Base-by-base conservation (phyloP, 2,797 vertebrate genomes). In the Oryzias dopingdopingensis region DNA sequence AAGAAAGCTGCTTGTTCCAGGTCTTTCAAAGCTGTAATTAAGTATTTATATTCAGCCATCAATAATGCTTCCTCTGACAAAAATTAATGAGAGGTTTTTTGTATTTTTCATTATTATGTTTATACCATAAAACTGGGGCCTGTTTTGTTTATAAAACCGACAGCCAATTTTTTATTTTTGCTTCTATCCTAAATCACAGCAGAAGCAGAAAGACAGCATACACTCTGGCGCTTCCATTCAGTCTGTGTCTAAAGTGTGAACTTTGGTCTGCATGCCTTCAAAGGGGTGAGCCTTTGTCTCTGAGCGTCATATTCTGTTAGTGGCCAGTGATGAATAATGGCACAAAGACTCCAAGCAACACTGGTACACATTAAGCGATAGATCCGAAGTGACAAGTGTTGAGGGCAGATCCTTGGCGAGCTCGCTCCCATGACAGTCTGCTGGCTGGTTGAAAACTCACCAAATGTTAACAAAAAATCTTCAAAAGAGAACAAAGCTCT, bases 331-430 rank as follows among this genome's bases (percentile, higher is more conserved):
- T 83, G 74, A 86, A 85, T 85, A 83, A 71, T 65, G 76, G 70
- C 77, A 56, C 65, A 71, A 59, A 78, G 69, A 74, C 83, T 71
- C 0, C 24, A 53, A 85, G 86, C 81, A 68, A 59, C 70, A 72
- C 65, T 46, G 18, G 53, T 23, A 20, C 59, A 54, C 70, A 67
- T 75, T 63, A 70, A 59, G 61, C 64, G 8, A 80, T 60, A 61
- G 79, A 89, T 84, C 59, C 53, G 45, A 82, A 75, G 76, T 85
- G 86, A 88, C 82, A 84, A 79, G 74, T 80, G 79, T 73, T 73
- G 61, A 66, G 61, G 75, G 77, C 65, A 65, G 67, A 86, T 83
- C 77, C 67, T 55, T 65, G 23, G 62, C 62, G 60, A 67, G 65
- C 61, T 43, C 49, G 7, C 43, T 55, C 5, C 43, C 51, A 54